A percentile compares a stretch with the other conserved stretches of the same genome.
phyloP scores from a whole-genome alignment of 2,113 vertebrate genomes.

The Callithrix jacchus region DNA sequence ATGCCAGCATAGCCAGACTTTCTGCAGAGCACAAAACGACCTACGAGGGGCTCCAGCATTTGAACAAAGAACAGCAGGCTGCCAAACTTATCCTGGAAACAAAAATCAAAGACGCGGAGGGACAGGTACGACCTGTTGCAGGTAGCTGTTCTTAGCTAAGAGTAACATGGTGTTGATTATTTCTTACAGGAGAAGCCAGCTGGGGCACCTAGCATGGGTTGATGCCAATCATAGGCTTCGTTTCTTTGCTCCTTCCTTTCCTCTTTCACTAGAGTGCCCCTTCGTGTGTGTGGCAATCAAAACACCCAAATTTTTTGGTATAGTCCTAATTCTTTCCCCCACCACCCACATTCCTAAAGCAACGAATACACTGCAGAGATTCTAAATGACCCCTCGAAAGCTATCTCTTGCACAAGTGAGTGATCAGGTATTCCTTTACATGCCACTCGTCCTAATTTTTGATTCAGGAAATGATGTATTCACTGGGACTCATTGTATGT shows the following conservation, averaged over 20 bases:
- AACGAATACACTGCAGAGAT: neutral
- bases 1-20: conserved; percentile 86
- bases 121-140: conserved; percentile 82
- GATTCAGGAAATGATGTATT: neutral
- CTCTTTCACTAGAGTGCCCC: neutral
- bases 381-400: neutral
- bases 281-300: neutral
- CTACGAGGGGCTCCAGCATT: conserved; percentile 85
- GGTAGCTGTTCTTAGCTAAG: neutral
- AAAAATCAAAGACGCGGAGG: conserved; percentile 90
- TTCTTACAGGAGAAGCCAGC: neutral
- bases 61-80: conserved; percentile 87
- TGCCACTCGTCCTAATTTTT: fast-evolving
- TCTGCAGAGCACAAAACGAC: conserved; percentile 87
- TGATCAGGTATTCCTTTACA: neutral
- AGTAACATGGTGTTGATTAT: neutral
- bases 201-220: neutral
- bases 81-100: conserved; percentile 89
- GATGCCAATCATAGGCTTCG: neutral
- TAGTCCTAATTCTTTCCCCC: neutral
- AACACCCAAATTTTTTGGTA: neutral
- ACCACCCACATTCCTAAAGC: neutral
- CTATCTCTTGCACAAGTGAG: neutral
- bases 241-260: neutral
- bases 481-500: neutral